Evolutionary conservation across 2,888 invertebrate species (phyloP), one percentile per base, ranked within the genome.

Genomic region (Drosophila paracracens): DNA sequence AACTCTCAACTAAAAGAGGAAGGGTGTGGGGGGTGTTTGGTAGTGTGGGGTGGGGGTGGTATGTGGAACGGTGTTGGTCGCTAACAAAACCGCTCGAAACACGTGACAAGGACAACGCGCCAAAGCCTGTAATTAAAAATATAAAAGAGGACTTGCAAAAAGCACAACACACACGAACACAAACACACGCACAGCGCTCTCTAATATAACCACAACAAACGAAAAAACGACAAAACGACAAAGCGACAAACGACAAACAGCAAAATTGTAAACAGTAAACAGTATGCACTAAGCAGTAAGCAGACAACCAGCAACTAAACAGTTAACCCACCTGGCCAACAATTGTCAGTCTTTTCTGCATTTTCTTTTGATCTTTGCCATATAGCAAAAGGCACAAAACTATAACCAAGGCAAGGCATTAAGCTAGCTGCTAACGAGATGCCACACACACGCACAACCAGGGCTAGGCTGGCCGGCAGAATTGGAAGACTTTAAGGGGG

Each of bases 321-420:
- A 76, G 66, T 63, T 74, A 67, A 61, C 66, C 64, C 58, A 79
- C 52, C 79, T 76, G 71, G 67, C 54, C 65, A 68, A 72, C 85
- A 35, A 87, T 82, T 79, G 83, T 87, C 75, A 70, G 79, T 64
- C 57, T 61, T 46, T 68, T 35, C 50, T 52, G 74, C 64, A 68
- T 75, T 86, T 85, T 75, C 79, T 86, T 85, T 86, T 85, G 88
- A 85, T 88, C 88, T 85, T 71, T 60, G 57, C 58, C 33, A 8
- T 25, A 16, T 25, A 46, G 27, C 56, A 5, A 29, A 54, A 58
- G 66, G 40, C 65, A 63, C 16, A 65, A 69, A 64, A 65, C 57
- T 67, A 36, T 64, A 64, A 54, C 75, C 75, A 65, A 79, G 52
- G 43, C 68, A 76, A 79, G 50, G 43, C 65, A 76, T 68, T 72